phyloP scores from a whole-genome alignment of 2,888 invertebrate species.

The Escarpia spicata region DNA sequence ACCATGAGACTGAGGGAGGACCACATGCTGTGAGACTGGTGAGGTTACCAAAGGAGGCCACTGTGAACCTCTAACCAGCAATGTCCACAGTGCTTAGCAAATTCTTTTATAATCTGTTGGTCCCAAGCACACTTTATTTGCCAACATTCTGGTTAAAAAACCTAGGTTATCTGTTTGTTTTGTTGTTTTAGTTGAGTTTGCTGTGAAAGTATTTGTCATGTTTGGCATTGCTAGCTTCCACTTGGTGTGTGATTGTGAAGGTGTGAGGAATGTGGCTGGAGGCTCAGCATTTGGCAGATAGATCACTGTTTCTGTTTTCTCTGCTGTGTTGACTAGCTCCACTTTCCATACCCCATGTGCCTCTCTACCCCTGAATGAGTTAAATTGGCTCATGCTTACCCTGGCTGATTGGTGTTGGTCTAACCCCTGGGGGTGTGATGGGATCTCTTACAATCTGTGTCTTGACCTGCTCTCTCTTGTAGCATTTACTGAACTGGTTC shows the following conservation, averaged over 20 bases:
- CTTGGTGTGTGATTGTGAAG: not conserved
- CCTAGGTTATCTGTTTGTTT: not conserved
- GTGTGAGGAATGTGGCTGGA: not conserved
- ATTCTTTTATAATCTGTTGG: not conserved
- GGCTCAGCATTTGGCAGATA: not conserved
- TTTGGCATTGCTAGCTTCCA: not conserved
- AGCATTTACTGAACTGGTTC: not conserved
- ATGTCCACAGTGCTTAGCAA: not conserved
- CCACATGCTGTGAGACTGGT: no score
- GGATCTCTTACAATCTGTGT: not conserved
- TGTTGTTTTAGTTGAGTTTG: not conserved
- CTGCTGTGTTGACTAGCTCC: not conserved
- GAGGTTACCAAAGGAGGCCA: no score
- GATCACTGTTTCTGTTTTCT: not conserved
- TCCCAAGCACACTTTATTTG: no score
- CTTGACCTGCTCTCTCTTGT: not conserved
- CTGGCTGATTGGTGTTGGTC: not conserved
- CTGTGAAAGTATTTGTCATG: not conserved
- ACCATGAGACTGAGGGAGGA: no score
- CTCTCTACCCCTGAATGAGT: not conserved
- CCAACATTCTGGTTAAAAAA: not conserved
- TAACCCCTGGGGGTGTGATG: not conserved
- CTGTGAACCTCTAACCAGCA: not conserved
- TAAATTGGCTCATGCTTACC: not conserved
- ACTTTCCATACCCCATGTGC: not conserved